Base-by-base conservation (phyloP, 2,113 vertebrate species). In the Lepisosteus oculatus region DNA sequence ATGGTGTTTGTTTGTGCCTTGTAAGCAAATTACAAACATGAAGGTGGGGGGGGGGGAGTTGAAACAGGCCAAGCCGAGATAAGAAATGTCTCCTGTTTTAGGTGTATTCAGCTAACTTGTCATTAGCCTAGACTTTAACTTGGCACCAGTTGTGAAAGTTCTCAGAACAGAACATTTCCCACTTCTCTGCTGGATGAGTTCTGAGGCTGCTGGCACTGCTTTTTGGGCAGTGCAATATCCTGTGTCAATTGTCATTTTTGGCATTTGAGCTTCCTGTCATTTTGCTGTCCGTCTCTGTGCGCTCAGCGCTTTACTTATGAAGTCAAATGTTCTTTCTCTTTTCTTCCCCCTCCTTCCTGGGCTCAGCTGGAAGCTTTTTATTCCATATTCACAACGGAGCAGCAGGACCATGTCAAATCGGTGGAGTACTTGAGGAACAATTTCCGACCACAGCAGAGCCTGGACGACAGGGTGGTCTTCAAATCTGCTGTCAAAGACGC, bases 331-430 rank as follows among this genome's bases (percentile, higher is more conserved):
- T 81, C 70, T 90, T 84, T 73, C 69, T 82, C 79, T 83, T 65
- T 78, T 44, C 83, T 45, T 69, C 71, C 41, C 65, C 56, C 13
- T 69, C 42, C 13, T 4, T 77, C 51, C 65, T 67, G 3, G 0
- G 0, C 76, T 69, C 90, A 99, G 97, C 86, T 98, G 80, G 97
- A 99, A 78, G 95, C 97, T 0, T 99, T 99, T 86, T 99, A 98
- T 83, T 98, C 96, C 43, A 99, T 99, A 89, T 99, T 99, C 85
- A 99, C 97, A 80, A 99, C 97, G 0, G 97, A 99, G 79, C 97
- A 98, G 85, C 97, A 98, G 84, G 97, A 99, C 84, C 97, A 99
- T 0, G 97, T 99, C 68, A 99, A 99, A 79, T 98, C 96, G 0
- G 95, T 99, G 86, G 97, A 99, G 74, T 99, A 99, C 81, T 90